Evolutionary conservation across 1,140 invertebrate species (phyloP).

Genomic region (Drosophila serrata): DNA sequence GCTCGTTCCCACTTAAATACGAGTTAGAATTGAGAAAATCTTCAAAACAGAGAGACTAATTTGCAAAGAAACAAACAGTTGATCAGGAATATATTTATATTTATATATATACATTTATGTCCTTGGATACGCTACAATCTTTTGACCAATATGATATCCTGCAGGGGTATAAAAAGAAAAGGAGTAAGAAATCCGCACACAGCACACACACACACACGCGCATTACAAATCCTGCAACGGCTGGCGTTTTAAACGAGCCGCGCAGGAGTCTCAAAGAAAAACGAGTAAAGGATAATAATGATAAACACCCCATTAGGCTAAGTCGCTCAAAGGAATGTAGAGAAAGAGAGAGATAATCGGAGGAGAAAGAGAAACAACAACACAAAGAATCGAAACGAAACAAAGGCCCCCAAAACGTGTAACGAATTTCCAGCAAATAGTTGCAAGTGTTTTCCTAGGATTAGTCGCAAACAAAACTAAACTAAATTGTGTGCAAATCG

Average conservation of each 20-base stretch:
- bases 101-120: no score
- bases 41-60: no score
- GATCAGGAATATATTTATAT: no score
- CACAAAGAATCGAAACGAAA: slow-evolving; percentile 51
- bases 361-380: slow-evolving; percentile 30
- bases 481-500: slow-evolving; percentile 70
- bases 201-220: slow-evolving; percentile 40
- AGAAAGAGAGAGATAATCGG: slow-evolving; percentile 23
- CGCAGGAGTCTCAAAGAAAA: slow-evolving; percentile 63
- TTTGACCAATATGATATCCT: no score
- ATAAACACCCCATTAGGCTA: slow-evolving; percentile 59
- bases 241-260: slow-evolving; percentile 70
- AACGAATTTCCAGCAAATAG: slow-evolving; percentile 84
- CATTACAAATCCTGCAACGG: slow-evolving; percentile 56
- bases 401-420: slow-evolving; percentile 52
- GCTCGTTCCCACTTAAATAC: no score
- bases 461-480: slow-evolving; percentile 62
- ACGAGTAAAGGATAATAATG: slow-evolving; percentile 74
- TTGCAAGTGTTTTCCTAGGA: slow-evolving; percentile 79
- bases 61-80: no score
- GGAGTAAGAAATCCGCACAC: slow-evolving; percentile 28
- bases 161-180: background rate
- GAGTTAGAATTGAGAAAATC: no score
- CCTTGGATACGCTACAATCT: no score
- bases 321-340: slow-evolving; percentile 64